phyloP scores from a whole-genome alignment of 2,888 invertebrate species.

The Clanis bilineata region DNA sequence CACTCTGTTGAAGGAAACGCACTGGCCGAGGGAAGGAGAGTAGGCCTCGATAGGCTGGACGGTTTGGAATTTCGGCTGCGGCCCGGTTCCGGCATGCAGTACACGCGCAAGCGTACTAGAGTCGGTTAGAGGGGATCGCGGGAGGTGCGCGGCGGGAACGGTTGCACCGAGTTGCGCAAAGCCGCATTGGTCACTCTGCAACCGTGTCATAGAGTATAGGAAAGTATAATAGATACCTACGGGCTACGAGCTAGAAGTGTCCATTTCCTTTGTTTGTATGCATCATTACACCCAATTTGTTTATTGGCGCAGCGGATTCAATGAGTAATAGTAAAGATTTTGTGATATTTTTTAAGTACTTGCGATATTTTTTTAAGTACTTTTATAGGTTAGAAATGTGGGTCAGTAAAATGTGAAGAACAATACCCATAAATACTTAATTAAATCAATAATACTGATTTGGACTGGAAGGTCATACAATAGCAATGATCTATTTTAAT shows the following conservation, averaged over 20 bases:
- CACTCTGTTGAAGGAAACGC: conserved; percentile 24
- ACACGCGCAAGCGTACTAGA: conserved; percentile 75
- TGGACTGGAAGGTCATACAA: neutral
- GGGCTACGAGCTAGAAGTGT: neutral
- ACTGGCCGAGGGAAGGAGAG: conserved; percentile 41
- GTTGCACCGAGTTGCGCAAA: conserved; percentile 81
- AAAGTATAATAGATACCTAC: conserved; percentile 11
- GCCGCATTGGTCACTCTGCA: conserved; percentile 63
- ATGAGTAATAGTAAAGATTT: neutral
- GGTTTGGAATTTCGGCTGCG: conserved; percentile 70
- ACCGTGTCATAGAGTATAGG: conserved; percentile 27
- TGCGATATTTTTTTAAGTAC: neutral
- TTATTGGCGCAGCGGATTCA: neutral
- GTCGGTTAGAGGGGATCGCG: conserved; percentile 25
- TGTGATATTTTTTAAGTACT: neutral
- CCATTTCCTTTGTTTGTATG: conserved; percentile 9
- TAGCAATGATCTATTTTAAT: neutral
- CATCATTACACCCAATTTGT: neutral
- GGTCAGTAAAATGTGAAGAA: neutral
- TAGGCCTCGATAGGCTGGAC: conserved; percentile 53
- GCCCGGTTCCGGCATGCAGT: conserved; percentile 79
- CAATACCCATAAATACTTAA: neutral
- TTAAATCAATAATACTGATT: neutral
- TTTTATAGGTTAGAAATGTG: neutral
- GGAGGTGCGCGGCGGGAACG: conserved; percentile 43